Base-by-base conservation (phyloP, 2,888 invertebrate genomes). In the Notodonta dromedarius region DNA sequence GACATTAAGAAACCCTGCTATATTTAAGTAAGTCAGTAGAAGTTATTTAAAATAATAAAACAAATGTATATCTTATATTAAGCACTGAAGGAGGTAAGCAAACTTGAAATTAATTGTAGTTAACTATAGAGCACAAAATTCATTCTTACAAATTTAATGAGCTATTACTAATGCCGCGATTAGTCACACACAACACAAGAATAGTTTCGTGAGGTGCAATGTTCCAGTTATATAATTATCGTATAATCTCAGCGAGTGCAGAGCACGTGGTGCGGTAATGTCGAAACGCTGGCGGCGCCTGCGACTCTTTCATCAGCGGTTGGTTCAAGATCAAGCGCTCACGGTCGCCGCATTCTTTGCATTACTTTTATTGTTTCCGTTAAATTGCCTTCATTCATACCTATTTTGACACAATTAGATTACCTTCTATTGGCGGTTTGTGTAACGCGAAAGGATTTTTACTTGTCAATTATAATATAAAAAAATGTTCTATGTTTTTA, bases 301-400 rank as follows among this genome's bases (percentile, higher is more conserved):
- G 14, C 13, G 56, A 56, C 42, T 40, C 40, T 56, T 56, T 56
- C 56, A 44, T 44, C 44, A 56, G 14, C 35, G 35, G 14, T 44
- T 14, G 4, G 56, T 56, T 56, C 56, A 56, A 56, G 56, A 56
- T 42, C 56, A 56, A 44, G 44, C 44, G 56, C 56, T 56, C 56
- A 56, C 24, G 56, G 56, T 56, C 56, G 44, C 55, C 32, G 44
- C 56, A 44, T 56, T 56, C 56, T 56, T 56, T 56, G 13, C 62
- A 67, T 69, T 65, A 56, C 62, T 66, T 71, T 74, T 68, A 69
- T 70, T 70, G 67, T 75, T 74, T 73, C 71, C 63, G 63, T 60
- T 69, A 65, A 61, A 63, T 61, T 69, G 65, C 64, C 56, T 67
- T 61, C 70, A 71, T 76, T 76, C 72, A 70, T 61, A 56, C 5